phyloP scores from a whole-genome alignment of 2,888 invertebrate genomes.

The Sesia apiformis region DNA sequence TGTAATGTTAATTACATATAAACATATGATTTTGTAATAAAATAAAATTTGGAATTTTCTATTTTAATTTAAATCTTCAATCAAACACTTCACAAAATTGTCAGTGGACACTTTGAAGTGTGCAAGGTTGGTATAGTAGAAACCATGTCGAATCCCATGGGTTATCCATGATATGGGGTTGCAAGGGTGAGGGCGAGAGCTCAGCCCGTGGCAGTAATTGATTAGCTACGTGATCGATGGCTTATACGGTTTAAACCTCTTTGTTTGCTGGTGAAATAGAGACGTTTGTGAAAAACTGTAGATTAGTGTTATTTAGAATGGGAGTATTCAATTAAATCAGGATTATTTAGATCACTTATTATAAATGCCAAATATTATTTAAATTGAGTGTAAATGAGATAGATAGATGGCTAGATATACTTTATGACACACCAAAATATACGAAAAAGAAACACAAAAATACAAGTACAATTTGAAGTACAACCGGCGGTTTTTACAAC shows the following conservation, averaged over 20 bases:
- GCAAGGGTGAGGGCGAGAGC: conserved; percentile 9
- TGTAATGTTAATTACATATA: not conserved
- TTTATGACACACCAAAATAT: not conserved
- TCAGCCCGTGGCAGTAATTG: conserved; percentile 28
- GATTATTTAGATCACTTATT: no score
- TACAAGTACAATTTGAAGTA: no score
- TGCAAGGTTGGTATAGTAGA: no score
- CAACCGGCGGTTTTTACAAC: no score
- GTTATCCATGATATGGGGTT: conserved; percentile 11
- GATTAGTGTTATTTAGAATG: no score
- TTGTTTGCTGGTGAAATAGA: not conserved
- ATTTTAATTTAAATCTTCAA: no score
- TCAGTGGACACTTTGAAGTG: no score
- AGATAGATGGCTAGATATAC: not conserved
- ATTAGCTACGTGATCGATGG: conserved; percentile 41
- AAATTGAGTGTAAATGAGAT: no score
- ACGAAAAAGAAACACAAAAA: not conserved
- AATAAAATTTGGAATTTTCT: no score
- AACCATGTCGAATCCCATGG: conserved; percentile 2
- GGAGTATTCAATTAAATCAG: no score
- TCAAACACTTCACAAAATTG: no score
- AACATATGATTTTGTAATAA: not conserved
- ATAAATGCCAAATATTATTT: no score
- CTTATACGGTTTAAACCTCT: conserved; percentile 6
- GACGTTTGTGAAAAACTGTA: not conserved